Evolutionary conservation across 2,797 vertebrate species (phyloP).

Genomic region (Cuniculus paca): DNA sequence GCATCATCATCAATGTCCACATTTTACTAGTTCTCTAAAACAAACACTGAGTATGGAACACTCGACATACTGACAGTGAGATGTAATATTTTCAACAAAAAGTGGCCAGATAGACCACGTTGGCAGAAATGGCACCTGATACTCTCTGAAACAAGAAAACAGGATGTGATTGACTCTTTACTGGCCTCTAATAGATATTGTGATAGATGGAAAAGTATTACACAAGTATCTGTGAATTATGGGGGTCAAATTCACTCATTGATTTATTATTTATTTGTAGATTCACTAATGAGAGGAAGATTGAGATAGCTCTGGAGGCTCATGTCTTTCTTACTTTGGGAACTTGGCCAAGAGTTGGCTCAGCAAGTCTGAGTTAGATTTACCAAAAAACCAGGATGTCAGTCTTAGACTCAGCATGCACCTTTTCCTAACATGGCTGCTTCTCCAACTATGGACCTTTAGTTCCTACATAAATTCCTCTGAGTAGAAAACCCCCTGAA

Average conservation of each 20-base stretch:
- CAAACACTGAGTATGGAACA: background rate
- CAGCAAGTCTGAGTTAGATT: conserved; percentile 24
- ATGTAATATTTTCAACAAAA: background rate
- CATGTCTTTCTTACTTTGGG: background rate
- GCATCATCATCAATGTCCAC: background rate
- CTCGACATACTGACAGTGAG: background rate
- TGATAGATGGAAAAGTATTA: background rate
- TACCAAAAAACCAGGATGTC: background rate
- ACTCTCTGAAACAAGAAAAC: background rate
- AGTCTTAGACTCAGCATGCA: background rate
- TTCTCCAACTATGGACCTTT: background rate
- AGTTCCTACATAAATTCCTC: background rate
- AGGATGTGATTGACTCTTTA: background rate
- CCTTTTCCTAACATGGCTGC: background rate
- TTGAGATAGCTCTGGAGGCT: background rate
- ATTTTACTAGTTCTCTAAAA: conserved; percentile 13
- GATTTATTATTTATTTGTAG: conserved; percentile 18
- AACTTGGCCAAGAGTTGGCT: background rate
- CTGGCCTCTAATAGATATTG: background rate
- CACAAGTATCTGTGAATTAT: background rate
- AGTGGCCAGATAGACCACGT: background rate
- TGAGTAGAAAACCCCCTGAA: background rate
- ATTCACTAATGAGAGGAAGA: background rate
- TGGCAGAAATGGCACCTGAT: background rate
- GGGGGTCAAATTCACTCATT: conserved; percentile 9